A percentile compares a stretch with the other conserved stretches of the same genome.
Conservation (phyloP, 2,113 vertebrate species). For the Bolborhynchus lineola region DNA sequence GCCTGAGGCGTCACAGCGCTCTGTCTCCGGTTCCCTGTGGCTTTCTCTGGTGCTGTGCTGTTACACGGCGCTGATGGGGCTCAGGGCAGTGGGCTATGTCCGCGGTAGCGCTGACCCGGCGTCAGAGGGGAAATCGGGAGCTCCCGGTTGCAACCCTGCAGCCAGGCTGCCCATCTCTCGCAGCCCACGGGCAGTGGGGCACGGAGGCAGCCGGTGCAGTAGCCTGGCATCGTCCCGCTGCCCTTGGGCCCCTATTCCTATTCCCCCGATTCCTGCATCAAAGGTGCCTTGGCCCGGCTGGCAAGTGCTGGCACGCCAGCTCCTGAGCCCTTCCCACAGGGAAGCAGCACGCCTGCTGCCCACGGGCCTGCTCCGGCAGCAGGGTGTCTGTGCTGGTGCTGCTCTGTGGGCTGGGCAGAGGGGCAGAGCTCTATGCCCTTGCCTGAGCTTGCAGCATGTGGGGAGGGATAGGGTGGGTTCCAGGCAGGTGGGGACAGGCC, state of each 20-base stretch:
- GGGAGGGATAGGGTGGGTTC: background rate
- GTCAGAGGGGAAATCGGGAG: background rate
- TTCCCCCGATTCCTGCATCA: background rate
- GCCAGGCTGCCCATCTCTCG: background rate
- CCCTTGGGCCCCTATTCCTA: background rate
- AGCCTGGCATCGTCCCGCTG: background rate
- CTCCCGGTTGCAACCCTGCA: background rate
- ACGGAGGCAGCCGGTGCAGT: accelerated
- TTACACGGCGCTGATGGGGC: background rate
- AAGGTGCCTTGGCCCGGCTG: background rate
- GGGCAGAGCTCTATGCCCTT: background rate
- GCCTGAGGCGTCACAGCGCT: background rate
- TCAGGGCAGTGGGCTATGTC: background rate
- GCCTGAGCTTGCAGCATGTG: accelerated
- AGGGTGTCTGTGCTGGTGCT: background rate
- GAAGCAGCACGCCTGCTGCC: background rate
- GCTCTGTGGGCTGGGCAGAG: background rate
- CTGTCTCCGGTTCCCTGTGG: background rate
- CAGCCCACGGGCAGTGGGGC: accelerated
- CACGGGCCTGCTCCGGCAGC: accelerated
- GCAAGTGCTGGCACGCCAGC: background rate
- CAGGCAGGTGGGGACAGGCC: background rate
- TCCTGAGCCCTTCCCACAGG: background rate
- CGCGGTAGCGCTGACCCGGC: accelerated
- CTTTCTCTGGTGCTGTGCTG: background rate